These are phyloP conservation scores for Noctua pronuba DNA, from an alignment of 2,888 invertebrate species.

Conservation along the genomic window DNA sequence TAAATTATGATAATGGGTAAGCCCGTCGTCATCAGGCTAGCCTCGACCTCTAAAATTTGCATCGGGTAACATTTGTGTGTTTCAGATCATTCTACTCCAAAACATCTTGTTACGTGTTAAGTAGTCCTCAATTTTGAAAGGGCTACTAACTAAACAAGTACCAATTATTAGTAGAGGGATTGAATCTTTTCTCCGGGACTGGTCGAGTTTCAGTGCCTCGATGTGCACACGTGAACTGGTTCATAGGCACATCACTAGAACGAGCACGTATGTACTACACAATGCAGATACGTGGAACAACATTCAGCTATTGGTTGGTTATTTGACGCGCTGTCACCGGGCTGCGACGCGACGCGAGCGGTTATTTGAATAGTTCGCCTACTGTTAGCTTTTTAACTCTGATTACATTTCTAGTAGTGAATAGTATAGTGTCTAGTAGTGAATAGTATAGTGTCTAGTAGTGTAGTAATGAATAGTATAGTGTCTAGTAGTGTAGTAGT, in stretches of 20 bases:
- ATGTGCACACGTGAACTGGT: neutral
- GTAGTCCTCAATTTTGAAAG: neutral
- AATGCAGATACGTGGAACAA: slow-evolving; percentile 51
- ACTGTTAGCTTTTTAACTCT: slow-evolving; percentile 11
- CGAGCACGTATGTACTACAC: slow-evolving; percentile 37
- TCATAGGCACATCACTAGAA: slow-evolving; percentile 32
- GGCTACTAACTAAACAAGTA: neutral
- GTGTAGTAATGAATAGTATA: too few relatives aligned
- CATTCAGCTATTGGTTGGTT: slow-evolving; percentile 50
- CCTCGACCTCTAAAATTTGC: neutral
- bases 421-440: too few relatives aligned
- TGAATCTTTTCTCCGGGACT: neutral
- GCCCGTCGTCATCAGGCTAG: neutral
- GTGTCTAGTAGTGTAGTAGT: too few relatives aligned
- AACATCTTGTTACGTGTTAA: neutral
- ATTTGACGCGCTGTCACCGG: slow-evolving; percentile 49
- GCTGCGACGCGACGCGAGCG: slow-evolving; percentile 7
- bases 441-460: too few relatives aligned
- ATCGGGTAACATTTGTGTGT: neutral
- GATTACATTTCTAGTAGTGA: slow-evolving; percentile 21
- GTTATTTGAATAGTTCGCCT: slow-evolving; percentile 28
- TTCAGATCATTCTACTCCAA: neutral
- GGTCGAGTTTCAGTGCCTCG: neutral
- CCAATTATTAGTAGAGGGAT: neutral
- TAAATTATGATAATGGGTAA: neutral